A percentile compares a stretch with the other conserved stretches of the same genome.
Conservation (phyloP, 2,113 vertebrate genomes). For the Channa maculata region DNA sequence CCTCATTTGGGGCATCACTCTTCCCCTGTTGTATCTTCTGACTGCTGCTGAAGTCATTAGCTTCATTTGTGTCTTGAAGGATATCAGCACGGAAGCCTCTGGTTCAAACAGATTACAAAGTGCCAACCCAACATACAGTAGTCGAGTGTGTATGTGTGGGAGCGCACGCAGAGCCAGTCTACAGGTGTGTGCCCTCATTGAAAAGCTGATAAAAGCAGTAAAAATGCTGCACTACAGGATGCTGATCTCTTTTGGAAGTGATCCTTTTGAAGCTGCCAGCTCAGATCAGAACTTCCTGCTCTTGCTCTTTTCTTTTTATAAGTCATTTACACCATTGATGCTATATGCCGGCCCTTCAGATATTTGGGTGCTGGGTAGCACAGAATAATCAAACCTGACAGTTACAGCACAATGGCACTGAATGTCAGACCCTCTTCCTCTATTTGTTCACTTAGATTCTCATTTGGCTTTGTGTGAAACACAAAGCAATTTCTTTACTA, state of each 20-base stretch:
- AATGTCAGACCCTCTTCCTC: too few species aligned
- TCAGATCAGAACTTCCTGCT: conserved; percentile 23
- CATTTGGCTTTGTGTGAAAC: too few species aligned
- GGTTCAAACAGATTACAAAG: conserved; percentile 25
- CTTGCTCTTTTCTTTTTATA: too few species aligned
- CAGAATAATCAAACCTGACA: too few species aligned
- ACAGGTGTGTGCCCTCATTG: background rate
- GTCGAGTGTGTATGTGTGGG: conserved; percentile 8
- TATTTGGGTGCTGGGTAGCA: too few species aligned
- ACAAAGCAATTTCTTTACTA: too few species aligned
- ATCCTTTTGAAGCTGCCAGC: conserved; percentile 26
- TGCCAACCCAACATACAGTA: background rate
- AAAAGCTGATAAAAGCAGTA: conserved; percentile 21
- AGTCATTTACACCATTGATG: too few species aligned
- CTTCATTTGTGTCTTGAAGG: conserved; percentile 7
- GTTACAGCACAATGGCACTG: too few species aligned
- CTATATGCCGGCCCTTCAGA: too few species aligned
- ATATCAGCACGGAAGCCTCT: background rate
- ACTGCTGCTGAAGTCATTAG: conserved; percentile 21
- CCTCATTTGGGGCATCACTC: conserved; percentile 2
- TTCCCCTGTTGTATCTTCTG: background rate
- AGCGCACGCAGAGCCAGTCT: too few species aligned
- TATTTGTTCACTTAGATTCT: too few species aligned
- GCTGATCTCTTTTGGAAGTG: conserved; percentile 14
- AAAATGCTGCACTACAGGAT: conserved; percentile 14